These are phyloP conservation scores for Drosophila grimshawi DNA, from an alignment of 1,140 invertebrate genomes.

Conservation along the genomic window DNA sequence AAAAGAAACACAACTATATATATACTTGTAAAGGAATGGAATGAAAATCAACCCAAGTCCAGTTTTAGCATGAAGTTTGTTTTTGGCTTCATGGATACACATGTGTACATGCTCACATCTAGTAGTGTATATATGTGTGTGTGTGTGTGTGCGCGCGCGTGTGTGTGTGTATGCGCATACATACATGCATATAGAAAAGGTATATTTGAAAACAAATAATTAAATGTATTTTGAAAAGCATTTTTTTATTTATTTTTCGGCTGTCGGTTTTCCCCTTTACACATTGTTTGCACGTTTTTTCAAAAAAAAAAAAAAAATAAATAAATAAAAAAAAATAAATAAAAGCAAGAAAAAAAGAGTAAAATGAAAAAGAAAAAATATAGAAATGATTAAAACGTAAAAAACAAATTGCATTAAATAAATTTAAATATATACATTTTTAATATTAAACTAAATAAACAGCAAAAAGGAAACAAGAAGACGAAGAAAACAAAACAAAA, in stretches of 20 bases:
- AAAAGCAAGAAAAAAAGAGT: constrained; percentile 44
- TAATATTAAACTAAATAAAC: constrained; percentile 74
- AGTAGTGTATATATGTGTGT: constrained; percentile 3
- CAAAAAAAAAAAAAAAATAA: constrained; percentile 61
- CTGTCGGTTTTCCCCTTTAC: constrained; percentile 93
- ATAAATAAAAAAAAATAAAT: constrained; percentile 38
- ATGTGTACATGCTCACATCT: constrained; percentile 8
- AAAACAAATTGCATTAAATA: constrained; percentile 73
- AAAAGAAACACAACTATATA: constrained; percentile 3
- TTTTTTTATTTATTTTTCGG: constrained; percentile 85
- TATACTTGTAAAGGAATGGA: not conserved
- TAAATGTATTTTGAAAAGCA: constrained; percentile 80
- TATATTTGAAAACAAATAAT: constrained; percentile 69
- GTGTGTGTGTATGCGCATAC: not conserved
- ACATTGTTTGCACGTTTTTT: constrained; percentile 93
- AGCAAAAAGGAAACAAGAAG: constrained; percentile 46
- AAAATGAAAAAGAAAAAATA: constrained; percentile 70
- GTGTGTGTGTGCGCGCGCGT: not conserved
- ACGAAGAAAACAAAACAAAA: constrained; percentile 17
- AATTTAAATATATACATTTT: constrained; percentile 76
- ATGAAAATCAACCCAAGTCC: not conserved
- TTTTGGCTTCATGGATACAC: constrained; percentile 29
- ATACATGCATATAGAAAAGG: constrained; percentile 36
- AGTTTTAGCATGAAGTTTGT: constrained; percentile 36
- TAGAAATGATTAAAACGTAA: constrained; percentile 67